Conservation (phyloP, 2,888 invertebrate genomes). For the Cosmia pyralina region DNA sequence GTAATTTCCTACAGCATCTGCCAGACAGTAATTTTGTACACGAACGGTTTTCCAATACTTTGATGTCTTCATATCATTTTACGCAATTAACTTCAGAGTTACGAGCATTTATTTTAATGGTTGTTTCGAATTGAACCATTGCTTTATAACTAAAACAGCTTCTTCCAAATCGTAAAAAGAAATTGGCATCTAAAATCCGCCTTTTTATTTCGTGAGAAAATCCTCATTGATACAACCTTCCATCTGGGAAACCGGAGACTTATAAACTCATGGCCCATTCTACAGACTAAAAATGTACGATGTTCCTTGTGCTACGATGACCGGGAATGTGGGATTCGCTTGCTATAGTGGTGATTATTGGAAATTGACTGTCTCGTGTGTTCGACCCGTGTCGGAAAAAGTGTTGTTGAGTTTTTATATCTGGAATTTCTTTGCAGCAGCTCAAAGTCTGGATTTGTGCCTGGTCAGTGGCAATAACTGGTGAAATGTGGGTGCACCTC, state of each 20-base stretch:
- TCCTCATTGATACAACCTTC: background rate
- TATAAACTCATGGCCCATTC: background rate
- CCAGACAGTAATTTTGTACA: slow-evolving; percentile 71
- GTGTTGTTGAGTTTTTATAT: background rate
- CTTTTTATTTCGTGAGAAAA: background rate
- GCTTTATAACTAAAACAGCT: background rate
- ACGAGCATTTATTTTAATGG: slow-evolving; percentile 23
- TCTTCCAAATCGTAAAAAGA: slow-evolving; percentile 5
- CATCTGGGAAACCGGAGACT: background rate
- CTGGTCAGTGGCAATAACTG: too few relatives aligned
- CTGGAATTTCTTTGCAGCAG: background rate
- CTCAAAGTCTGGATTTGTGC: background rate
- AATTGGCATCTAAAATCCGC: background rate
- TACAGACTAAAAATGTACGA: background rate
- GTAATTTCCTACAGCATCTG: slow-evolving; percentile 58
- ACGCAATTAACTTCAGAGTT: slow-evolving; percentile 48
- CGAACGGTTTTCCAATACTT: slow-evolving; percentile 72
- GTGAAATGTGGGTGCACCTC: background rate
- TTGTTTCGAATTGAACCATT: slow-evolving; percentile 6
- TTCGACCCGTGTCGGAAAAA: background rate
- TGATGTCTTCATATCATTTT: slow-evolving; percentile 63
- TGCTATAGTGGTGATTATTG: background rate
- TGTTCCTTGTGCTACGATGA: background rate
- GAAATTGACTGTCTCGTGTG: background rate
- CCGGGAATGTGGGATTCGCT: background rate